Evolutionary conservation across 2,888 invertebrate species (phyloP).

Genomic region (Nomada fabriciana): DNA sequence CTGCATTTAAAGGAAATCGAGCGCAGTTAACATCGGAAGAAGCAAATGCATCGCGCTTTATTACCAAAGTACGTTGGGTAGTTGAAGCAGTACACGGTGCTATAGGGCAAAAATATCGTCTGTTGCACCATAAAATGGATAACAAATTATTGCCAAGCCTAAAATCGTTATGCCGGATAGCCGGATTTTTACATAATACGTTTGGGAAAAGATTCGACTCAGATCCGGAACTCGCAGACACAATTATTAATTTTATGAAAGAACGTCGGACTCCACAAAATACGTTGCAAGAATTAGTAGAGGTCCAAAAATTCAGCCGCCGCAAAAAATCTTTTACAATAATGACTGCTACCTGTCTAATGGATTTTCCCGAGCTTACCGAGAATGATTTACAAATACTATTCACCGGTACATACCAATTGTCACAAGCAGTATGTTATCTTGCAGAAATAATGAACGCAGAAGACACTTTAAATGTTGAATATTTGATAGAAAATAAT

Average conservation of each 20-base stretch:
- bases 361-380: too few relatives aligned
- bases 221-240: background rate
- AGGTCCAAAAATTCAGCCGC: background rate
- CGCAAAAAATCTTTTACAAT: background rate
- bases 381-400: too few relatives aligned
- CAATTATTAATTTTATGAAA: constrained; percentile 1
- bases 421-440: background rate
- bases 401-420: too few relatives aligned
- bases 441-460: background rate
- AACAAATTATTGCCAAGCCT: constrained; percentile 54
- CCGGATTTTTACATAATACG: constrained; percentile 48
- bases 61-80: constrained; percentile 7
- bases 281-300: background rate
- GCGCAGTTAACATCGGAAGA: constrained; percentile 39
- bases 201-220: constrained; percentile 61
- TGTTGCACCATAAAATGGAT: constrained; percentile 42
- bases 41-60: background rate
- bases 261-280: background rate
- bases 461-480: background rate
- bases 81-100: constrained; percentile 68
- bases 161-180: constrained; percentile 41
- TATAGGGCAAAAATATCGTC: constrained; percentile 61
- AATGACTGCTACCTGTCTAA: background rate
- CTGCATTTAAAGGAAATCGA: constrained; percentile 70
- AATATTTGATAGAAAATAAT: background rate